phyloP scores from a whole-genome alignment of 2,888 invertebrate species.

The Cerastis rubricosa region DNA sequence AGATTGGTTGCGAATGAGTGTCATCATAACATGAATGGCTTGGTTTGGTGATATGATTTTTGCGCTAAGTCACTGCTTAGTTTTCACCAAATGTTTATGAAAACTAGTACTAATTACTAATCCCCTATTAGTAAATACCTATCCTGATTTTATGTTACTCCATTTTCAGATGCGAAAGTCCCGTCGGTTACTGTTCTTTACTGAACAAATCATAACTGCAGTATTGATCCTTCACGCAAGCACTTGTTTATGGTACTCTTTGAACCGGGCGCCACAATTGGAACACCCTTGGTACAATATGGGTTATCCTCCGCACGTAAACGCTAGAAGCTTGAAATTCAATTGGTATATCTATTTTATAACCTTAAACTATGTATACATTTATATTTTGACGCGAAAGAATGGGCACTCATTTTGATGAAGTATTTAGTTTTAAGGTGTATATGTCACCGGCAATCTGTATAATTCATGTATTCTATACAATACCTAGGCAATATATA shows the following conservation, averaged over 20 bases:
- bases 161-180: slow-evolving; percentile 78
- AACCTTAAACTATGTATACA: background rate
- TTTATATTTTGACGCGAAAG: background rate
- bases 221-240: slow-evolving; percentile 77
- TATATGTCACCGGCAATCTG: no score
- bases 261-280: slow-evolving; percentile 59
- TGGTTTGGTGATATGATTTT: no score
- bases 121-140: background rate
- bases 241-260: slow-evolving; percentile 80
- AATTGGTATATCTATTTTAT: slow-evolving; percentile 69
- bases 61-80: no score
- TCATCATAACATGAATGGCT: no score
- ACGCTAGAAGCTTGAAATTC: slow-evolving; percentile 75
- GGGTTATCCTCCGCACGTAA: slow-evolving; percentile 77
- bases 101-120: background rate
- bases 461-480: no score
- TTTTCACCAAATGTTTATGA: no score
- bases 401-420: no score
- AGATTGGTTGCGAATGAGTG: no score
- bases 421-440: no score
- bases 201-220: slow-evolving; percentile 76
- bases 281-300: slow-evolving; percentile 68
- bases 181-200: slow-evolving; percentile 76
- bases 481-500: no score
- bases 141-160: background rate